Conservation (phyloP, 92 coral and sea anemone species). For the Phymanthus crucifer region DNA sequence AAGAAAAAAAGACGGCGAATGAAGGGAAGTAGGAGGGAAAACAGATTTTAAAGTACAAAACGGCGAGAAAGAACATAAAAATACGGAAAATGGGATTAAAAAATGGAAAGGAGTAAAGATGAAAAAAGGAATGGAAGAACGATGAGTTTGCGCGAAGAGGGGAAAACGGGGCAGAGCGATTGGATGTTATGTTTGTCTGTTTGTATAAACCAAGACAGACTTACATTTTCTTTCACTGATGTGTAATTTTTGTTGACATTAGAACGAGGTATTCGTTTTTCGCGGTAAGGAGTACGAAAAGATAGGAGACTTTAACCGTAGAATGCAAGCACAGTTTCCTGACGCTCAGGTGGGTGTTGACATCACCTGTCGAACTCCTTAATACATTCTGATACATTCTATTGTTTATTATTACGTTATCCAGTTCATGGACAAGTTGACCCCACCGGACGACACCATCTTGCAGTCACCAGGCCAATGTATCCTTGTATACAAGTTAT, state of each 20-base stretch:
- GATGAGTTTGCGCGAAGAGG: no score
- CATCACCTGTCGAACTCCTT: no score
- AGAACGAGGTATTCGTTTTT: conserved; percentile 87
- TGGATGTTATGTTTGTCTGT: no score
- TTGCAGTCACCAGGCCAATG: conserved; percentile 84
- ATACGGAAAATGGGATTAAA: background rate
- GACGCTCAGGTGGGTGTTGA: conserved; percentile 75
- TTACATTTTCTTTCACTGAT: background rate
- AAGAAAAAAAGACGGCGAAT: background rate
- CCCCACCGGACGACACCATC: conserved; percentile 80
- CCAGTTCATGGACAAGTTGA: conserved; percentile 88
- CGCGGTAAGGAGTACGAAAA: conserved; percentile 93
- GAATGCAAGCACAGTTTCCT: conserved; percentile 88
- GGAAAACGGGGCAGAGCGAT: no score
- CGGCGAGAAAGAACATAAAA: background rate
- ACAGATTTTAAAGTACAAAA: background rate
- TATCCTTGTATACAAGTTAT: conserved; percentile 62
- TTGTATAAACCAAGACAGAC: background rate
- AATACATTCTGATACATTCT: background rate
- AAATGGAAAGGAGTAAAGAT: background rate
- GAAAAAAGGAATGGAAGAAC: background rate
- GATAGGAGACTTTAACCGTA: conserved; percentile 82
- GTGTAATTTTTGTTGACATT: conserved; percentile 19
- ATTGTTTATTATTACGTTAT: conserved; percentile 1
- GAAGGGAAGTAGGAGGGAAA: background rate